Base-by-base conservation (phyloP, 2,888 invertebrate species). In the Monoplex corrugatus region DNA sequence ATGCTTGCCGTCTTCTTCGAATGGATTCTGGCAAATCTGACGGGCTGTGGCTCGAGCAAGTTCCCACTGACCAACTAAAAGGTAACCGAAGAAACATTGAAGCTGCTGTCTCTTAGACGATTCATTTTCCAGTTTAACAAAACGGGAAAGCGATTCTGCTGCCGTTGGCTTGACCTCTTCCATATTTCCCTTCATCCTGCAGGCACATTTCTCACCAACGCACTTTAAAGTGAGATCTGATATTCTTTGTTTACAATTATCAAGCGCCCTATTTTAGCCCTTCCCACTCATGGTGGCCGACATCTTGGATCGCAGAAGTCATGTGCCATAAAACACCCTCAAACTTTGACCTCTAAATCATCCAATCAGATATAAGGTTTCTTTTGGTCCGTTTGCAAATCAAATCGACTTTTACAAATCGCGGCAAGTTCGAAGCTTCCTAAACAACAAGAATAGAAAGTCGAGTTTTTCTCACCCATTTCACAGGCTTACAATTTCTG, bases 21-120 rank as follows among this genome's bases (percentile, higher is more conserved):
- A 57, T 32, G 75, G 50, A 13, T 89, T 75, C 40, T 88, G 89
- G 40, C 72, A 80, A 38, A 91, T 85, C 38, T 72, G 82, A 23
- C 83, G 43, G 35, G 90, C 83, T 2, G 89, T 84, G 19, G 95
- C 92, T 84, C 92, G 91, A 0, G 95, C 95, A 86, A 95, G 91
- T 92, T 95, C 95, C 95, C 95, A 95, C 90, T 95, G 95, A 16
- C 95, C 95, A 72, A 95, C 90, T 87, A 93, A 94, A 40, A 95
- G 86, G 92, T 95, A 93, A 91, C 95, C 95, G 90, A 94, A 94
- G 92, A 95, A 95, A 91, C 92, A 94, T 87, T 91, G 92, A 86
- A 91, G 94, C 89, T 89, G 78, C 84, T 89, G 88, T 89, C 90
- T 89, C 35, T 91, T 44, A 32, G 90, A 90, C 32, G 91, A 88